Base-by-base conservation (phyloP, 2,113 vertebrate species). In the Notechis scutatus region DNA sequence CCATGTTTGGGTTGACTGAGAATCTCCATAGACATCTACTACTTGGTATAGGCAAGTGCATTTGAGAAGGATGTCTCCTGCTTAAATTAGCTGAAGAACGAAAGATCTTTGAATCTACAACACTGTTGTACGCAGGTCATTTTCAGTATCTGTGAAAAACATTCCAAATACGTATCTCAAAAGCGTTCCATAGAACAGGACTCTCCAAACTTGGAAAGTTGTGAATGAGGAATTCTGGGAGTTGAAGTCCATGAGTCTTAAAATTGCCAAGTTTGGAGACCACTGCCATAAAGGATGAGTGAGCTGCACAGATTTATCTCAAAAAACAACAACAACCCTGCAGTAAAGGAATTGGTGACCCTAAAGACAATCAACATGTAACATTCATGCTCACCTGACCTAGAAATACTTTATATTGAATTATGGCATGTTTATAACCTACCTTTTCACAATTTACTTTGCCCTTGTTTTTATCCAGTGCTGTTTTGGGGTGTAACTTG, bases 61-160 rank as follows among this genome's bases (percentile, higher is more conserved):
- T 29, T 21, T 34, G 50, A 52, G 21, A 54, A 81, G 18, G 20
- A 55, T 55, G 29, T 21, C 92, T 94, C 20, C 54, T 42, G 69
- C 93, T 94, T 87, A 85, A 91, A 91, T 87, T 93, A 91, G 91
- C 92, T 92, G 94, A 56, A 54, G 91, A 95, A 93, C 34, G 69
- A 93, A 95, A 54, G 94, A 94, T 95, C 96, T 42, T 5, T 88
- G 88, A n/a, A 69, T 12, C 29, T 4, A 15, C 29, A 69, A n/a
- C 64, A 15, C 29, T 7, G 64, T 34, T 34, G 14, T 34, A 74
- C 0, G 5, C 1, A 15, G n/a, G n/a, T 34, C 64, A 74, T 2
- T 34, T 74, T 34, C 15, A 18, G n/a, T 18, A 18, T 15, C 64
- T 74, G 34, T 74, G 64, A 74, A 74, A 74, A 74, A 74, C 15